Evolutionary conservation across 2,888 invertebrate genomes (phyloP), one percentile per base, ranked within the genome.

Genomic region (Morpho achilles): DNA sequence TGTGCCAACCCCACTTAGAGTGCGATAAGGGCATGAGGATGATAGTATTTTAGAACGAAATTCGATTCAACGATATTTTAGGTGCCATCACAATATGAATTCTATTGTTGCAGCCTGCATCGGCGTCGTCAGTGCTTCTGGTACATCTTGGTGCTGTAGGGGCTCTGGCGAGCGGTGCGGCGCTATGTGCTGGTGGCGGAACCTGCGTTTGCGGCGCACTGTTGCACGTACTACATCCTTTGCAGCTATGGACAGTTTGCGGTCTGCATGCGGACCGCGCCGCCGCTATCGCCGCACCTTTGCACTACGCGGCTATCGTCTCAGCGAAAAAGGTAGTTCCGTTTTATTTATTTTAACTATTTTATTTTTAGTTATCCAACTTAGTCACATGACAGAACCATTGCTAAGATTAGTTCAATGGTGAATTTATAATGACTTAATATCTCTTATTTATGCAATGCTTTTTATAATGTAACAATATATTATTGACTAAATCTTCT

Each of bases 181-280:
- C 94, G 22, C 87, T 95, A 61, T 95, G 95, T 65, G 86, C 94
- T 7, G 92, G 94, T 61, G 80, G 92, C 46, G 92, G 93, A 65
- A 91, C 92, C 53, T 93, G 93, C 50, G 89, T 91, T 7, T 95
- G 95, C 78, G 82, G 94, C 0, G 94, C 94, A 69, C 93, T 95
- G 45, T 94, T 94, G 62, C 80, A 95, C 48, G 91, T 95, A 64
- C 93, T 94, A 39, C 91, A 95, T 4, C 88, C 96, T 50, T 94
- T 96, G 71, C 95, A 95, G 4, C 88, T 96, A 65, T 96, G 96
- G 96, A 96, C 95, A 3, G 93, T 96, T 42, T 95, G 95, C 67
- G 96, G 95, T 5, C 89, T 96, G 62, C 96, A 96, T 74, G 95
- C 94, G 59, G 95, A 95, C 81, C 90, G 95, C 62, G 96, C 95